Percentiles rank a stretch among this genome's conserved stretches.
Conservation (phyloP, 2,113 vertebrate genomes). For the Tupaia chinensis region DNA sequence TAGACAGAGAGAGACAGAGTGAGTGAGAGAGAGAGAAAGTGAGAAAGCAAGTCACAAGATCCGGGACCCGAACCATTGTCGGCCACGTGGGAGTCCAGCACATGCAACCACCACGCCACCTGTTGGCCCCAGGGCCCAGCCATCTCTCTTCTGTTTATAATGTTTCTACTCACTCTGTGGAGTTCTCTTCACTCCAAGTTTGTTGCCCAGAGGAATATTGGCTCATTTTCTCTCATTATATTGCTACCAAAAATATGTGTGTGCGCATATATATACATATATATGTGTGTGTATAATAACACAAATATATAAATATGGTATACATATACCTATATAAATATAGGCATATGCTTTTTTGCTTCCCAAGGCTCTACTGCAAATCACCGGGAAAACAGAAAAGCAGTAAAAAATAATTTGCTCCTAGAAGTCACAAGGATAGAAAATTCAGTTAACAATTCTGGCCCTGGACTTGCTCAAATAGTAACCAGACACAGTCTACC, state of each 20-base stretch:
- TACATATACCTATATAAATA: neutral
- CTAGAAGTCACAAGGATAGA: neutral
- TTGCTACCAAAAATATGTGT: neutral
- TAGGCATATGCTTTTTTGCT: neutral
- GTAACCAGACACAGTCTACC: neutral
- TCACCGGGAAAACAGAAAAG: neutral
- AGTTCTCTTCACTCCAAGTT: neutral
- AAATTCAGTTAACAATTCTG: conserved; percentile 13
- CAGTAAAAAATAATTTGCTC: conserved; percentile 15
- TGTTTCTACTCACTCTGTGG: neutral
- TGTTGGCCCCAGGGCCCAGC: neutral
- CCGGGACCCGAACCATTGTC: too few relatives aligned
- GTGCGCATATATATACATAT: neutral
- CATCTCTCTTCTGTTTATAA: neutral
- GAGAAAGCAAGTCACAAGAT: too few relatives aligned
- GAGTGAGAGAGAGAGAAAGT: too few relatives aligned
- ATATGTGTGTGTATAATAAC: neutral
- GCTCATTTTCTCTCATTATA: neutral
- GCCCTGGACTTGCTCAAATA: neutral
- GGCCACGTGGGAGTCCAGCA: too few relatives aligned
- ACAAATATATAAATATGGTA: too few relatives aligned
- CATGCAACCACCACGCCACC: too few relatives aligned
- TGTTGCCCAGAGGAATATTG: neutral
- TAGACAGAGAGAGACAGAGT: too few relatives aligned
- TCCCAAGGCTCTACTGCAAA: neutral